Evolutionary conservation across 2,797 vertebrate species (phyloP).

Genomic region (Clarias laeviceps): DNA sequence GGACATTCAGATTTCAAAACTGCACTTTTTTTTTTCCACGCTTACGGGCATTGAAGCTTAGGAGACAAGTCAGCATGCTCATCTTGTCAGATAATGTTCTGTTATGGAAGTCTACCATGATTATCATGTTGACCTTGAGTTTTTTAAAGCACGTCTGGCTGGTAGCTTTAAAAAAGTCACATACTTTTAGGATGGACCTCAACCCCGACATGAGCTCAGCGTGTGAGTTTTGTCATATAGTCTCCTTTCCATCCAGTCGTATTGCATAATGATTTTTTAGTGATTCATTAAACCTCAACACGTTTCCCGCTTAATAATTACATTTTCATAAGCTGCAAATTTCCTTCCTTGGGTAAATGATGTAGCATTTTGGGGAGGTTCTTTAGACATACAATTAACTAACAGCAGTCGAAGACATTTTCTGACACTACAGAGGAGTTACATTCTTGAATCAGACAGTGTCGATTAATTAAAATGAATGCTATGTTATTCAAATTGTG

Average conservation of each 20-base stretch:
- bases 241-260: background rate
- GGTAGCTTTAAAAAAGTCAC: background rate
- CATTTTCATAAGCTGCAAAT: background rate
- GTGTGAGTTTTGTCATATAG: background rate
- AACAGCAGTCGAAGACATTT: background rate
- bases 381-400: background rate
- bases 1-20: slow-evolving; percentile 5
- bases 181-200: background rate
- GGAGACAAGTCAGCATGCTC: background rate
- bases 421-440: background rate
- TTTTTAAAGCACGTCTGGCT: background rate
- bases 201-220: background rate
- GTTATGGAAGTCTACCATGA: background rate
- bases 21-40: background rate
- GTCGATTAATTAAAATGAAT: background rate
- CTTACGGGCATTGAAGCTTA: background rate
- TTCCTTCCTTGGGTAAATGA: background rate
- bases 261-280: too few relatives aligned
- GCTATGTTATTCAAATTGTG: too few relatives aligned
- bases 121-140: too few relatives aligned
- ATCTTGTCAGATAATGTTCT: background rate
- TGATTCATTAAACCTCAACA: background rate
- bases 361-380: background rate
- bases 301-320: background rate
- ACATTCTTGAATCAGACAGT: background rate